These are phyloP conservation scores for Scolopax rusticola DNA, from an alignment of 2,797 vertebrate species.

Conservation along the genomic window DNA sequence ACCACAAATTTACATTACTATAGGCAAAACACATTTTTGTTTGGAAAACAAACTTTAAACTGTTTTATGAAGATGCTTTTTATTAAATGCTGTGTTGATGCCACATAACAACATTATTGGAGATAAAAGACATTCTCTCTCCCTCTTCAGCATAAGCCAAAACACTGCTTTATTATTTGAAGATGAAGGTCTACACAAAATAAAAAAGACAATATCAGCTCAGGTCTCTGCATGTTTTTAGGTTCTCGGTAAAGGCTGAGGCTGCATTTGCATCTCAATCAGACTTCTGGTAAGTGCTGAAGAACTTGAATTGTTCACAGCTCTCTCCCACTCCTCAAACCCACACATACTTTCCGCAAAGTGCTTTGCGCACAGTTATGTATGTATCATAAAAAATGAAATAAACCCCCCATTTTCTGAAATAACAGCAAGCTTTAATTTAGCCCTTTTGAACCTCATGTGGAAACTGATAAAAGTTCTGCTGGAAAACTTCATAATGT, in stretches of 20 bases:
- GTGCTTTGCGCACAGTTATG: background rate
- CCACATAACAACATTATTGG: background rate
- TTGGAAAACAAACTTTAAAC: slow-evolving; percentile 47
- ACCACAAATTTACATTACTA: slow-evolving; percentile 27
- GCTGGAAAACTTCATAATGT: background rate
- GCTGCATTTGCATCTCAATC: background rate
- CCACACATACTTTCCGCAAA: background rate
- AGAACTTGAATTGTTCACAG: background rate
- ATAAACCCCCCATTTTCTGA: background rate
- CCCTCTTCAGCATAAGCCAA: background rate
- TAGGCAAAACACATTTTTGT: slow-evolving; percentile 16
- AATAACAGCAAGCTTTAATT: background rate
- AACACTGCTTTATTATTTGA: background rate
- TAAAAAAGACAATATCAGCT: background rate
- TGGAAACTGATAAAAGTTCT: background rate
- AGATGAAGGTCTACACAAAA: background rate
- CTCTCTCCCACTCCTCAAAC: slow-evolving; percentile 33
- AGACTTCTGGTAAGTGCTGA: background rate
- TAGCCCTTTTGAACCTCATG: background rate
- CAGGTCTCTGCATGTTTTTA: background rate
- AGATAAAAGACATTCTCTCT: background rate
- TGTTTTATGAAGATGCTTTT: background rate
- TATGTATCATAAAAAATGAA: background rate
- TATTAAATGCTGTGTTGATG: background rate
- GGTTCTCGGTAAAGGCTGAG: background rate